Evolutionary conservation across 92 coral and sea anemone species (phyloP), one percentile per base, ranked within the genome.

Genomic region (Paragorgia papillata): DNA sequence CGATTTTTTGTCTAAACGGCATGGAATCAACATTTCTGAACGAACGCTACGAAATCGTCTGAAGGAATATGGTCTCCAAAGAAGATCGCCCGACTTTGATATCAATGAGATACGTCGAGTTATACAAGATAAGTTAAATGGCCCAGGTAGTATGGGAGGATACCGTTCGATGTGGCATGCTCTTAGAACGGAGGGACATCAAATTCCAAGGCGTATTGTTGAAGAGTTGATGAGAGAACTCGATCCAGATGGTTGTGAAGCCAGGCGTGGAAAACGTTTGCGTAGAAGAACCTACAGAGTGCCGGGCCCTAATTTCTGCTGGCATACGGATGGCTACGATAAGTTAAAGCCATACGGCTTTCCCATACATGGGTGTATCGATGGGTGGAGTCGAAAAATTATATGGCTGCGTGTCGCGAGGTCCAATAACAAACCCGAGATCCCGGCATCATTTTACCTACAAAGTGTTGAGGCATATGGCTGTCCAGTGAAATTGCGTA

Each of bases 21-120:
- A 84, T 31, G 84, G 65, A 26, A 76, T 88, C 49, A n/a, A 74
- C 14, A 88, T 88, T 24, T 76, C 83, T 18, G 86, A 69, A 75
- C 79, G 85, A 32, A 84, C 84, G 29, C 73, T 88, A 22, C 74
- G 53, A 53, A 68, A 58, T 57, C 83, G 86, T 10, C 34, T 88
- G 51, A 48, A 62, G n/a, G 64, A 65, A 7, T 84, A 84, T 70
- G 88, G 88, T 31, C 80, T 88, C 39, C 56, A 34, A 34, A 82
- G 83, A 18, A 50, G 84, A 69, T 57, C 25, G 24, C 68, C 84
- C 6, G 33, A 27, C 15, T 80, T 79, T 31, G 81, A 84, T 65
- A 44, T 59, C 63, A 62, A 73, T 19, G 65, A 68, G 65, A 67
- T 88, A 32, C 46, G 83, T 50, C 76, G 64, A 48, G 46, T 68